Percentiles rank a stretch among this genome's conserved stretches.
Conservation (phyloP, 2,888 invertebrate species). For the Mongoloraphidia duomilia region DNA sequence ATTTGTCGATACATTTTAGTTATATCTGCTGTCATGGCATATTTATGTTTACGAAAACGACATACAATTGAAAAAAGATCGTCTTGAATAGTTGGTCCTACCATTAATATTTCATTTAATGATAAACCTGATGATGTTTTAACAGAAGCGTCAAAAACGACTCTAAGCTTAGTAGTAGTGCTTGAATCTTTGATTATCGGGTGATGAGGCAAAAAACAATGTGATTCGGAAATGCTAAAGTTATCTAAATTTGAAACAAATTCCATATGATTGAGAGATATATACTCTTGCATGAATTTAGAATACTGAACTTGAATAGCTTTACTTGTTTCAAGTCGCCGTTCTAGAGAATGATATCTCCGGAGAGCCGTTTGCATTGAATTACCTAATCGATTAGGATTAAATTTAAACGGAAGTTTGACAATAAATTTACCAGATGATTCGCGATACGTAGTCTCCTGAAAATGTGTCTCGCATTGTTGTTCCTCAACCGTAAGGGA, state of each 20-base stretch:
- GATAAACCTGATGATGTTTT: conserved; percentile 8
- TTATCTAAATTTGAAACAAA: neutral
- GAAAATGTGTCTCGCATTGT: conserved; percentile 9
- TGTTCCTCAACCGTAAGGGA: conserved; percentile 3
- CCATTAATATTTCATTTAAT: conserved; percentile 15
- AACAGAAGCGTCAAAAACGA: conserved; percentile 6
- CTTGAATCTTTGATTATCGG: neutral
- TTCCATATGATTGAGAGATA: conserved; percentile 7
- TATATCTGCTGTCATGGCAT: conserved; percentile 16
- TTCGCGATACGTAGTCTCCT: conserved; percentile 1
- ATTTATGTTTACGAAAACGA: conserved; percentile 7
- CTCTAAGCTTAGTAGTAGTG: conserved; percentile 3
- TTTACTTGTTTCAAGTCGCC: conserved; percentile 4
- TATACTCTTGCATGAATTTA: conserved; percentile 10
- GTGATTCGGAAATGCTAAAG: neutral
- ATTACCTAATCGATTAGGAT: conserved; percentile 4
- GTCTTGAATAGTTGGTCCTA: conserved; percentile 16
- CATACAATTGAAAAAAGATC: conserved; percentile 10
- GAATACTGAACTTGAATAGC: conserved; percentile 7
- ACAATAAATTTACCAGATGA: conserved; percentile 7
- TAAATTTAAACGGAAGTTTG: conserved; percentile 5
- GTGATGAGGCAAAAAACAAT: conserved; percentile 5
- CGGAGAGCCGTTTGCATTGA: conserved; percentile 7
- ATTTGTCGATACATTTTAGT: conserved; percentile 17
- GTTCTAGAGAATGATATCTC: conserved; percentile 9